Base-by-base conservation (phyloP, 2,888 invertebrate species). In the Clanis bilineata region DNA sequence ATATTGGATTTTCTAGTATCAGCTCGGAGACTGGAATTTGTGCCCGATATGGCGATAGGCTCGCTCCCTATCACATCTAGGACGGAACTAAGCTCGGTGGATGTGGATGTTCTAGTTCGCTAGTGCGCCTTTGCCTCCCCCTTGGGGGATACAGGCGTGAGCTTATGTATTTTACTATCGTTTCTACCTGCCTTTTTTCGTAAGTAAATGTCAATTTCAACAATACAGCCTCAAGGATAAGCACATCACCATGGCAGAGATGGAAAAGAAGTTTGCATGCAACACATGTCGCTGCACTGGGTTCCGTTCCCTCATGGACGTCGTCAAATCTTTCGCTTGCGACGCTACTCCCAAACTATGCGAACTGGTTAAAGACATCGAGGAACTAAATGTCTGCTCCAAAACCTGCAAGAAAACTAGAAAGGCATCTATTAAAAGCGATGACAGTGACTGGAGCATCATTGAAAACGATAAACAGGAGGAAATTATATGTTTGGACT, bases 241-340 rank as follows among this genome's bases (percentile, higher is more conserved):
- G 10, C 86, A 92, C 41, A 80, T 95, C 15, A 94, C 94, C 0
- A 95, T 94, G 94, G 87, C 93, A 25, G 94, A 96, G 68, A 86
- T 96, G 25, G 96, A 96, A 74, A 94, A 95, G 67, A 93, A 95
- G 0, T 96, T 96, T 66, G 96, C 95, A 25, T 94, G 95, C 62
- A 96, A 96, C 72, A 95, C 96, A 3, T 97, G 97, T 66, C 93
- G 97, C 7, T 97, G 96, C 73, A 97, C 96, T 0, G 96, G 96
- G 0, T 96, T 95, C 77, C 90, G 96, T 0, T 94, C 96, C 0
- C 96, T 97, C 62, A 76, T 96, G 62, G 96, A 96, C 74, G 94
- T 96, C 1, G 95, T 96, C 82, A 96, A 96, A 76, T 94, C 95
- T 0, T 94, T 95, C 66, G 95, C 95, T 0, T 80, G 78, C 0